Evolutionary conservation across 2,797 vertebrate genomes (phyloP).

Genomic region (Netta rufina): DNA sequence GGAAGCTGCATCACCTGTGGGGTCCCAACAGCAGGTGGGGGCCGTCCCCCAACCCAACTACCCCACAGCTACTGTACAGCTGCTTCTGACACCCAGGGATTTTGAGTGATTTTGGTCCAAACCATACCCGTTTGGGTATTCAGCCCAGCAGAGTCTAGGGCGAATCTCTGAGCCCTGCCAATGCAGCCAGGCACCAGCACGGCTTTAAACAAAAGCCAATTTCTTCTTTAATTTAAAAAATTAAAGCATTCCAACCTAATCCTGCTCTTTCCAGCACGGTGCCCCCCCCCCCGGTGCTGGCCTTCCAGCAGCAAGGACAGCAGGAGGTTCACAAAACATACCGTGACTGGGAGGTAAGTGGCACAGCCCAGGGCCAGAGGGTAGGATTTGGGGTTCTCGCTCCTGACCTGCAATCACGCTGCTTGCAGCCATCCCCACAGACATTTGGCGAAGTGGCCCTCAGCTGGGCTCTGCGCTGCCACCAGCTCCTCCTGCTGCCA

Average conservation of each 20-base stretch:
- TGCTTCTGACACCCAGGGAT: not conserved
- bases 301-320: not conserved
- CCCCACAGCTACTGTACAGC: not conserved
- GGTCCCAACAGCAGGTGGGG: not conserved
- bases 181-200: fast-evolving
- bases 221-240: not conserved
- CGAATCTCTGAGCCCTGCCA: not conserved
- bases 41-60: not conserved
- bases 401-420: not conserved
- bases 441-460: not conserved
- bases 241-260: not conserved
- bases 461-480: not conserved
- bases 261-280: not conserved
- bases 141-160: not conserved
- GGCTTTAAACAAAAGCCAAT: not conserved
- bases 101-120: not conserved
- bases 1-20: fast-evolving
- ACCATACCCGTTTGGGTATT: not conserved
- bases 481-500: not conserved
- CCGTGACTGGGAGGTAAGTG: fast-evolving
- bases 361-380: fast-evolving
- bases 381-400: not conserved
- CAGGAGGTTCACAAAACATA: not conserved
- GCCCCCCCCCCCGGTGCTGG: fast-evolving
- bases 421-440: not conserved